Conservation (phyloP, 2,888 invertebrate genomes). For the Acanthoscelides obtectus region DNA sequence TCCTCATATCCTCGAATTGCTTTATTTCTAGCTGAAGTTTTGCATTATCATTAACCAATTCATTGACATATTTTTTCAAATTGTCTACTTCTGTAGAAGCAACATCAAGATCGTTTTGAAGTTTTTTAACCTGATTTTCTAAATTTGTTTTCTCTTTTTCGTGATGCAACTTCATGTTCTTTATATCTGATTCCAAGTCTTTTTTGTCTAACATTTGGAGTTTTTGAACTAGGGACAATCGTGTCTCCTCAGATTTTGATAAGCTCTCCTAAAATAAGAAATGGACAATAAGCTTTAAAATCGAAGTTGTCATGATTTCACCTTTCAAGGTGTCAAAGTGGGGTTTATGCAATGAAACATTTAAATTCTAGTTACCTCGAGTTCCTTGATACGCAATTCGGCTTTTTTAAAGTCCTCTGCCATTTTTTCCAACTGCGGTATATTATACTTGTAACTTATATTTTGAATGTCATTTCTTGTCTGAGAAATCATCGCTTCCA, state of each 20-base stretch:
- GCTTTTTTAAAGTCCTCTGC: conserved; percentile 33
- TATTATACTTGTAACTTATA: conserved; percentile 34
- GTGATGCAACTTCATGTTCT: conserved; percentile 12
- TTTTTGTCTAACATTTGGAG: conserved; percentile 19
- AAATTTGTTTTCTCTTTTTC: conserved; percentile 24
- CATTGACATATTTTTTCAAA: conserved; percentile 17
- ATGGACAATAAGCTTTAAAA: conserved; percentile 2
- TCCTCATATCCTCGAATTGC: not conserved
- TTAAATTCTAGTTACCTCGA: conserved; percentile 22
- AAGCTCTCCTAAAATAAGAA: conserved; percentile 14
- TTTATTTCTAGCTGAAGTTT: conserved; percentile 13
- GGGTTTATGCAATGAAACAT: no score
- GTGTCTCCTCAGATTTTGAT: conserved; percentile 22
- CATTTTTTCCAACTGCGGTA: conserved; percentile 37
- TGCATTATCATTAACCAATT: conserved; percentile 17
- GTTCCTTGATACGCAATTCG: conserved; percentile 26
- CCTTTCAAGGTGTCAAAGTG: no score
- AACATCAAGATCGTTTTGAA: conserved; percentile 22
- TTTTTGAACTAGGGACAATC: conserved; percentile 19
- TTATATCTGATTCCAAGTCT: conserved; percentile 19
- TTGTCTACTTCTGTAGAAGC: conserved; percentile 18
- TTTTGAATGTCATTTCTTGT: conserved; percentile 36
- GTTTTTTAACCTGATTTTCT: conserved; percentile 21
- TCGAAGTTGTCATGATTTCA: not conserved
- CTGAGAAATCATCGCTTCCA: conserved; percentile 36